These are phyloP conservation scores for Morelia viridis DNA, from an alignment of 2,797 vertebrate genomes.

Conservation along the genomic window DNA sequence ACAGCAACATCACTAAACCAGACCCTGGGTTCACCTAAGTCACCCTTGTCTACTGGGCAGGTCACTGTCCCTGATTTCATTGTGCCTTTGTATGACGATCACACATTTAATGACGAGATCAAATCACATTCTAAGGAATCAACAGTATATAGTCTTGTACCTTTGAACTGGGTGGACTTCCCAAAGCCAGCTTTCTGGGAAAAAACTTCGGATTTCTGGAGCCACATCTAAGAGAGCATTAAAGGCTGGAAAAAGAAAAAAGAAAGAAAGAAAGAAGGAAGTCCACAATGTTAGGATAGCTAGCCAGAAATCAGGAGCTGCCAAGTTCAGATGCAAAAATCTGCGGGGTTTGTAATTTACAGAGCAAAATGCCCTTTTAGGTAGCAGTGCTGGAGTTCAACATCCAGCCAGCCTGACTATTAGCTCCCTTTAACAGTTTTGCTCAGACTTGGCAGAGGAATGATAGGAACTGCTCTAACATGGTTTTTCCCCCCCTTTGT, in stretches of 20 bases:
- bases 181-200: slow-evolving; percentile 97
- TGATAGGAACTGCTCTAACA: too few species aligned
- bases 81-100: not conserved
- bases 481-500: too few species aligned
- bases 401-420: too few species aligned
- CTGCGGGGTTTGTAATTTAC: too few species aligned
- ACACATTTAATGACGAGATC: not conserved
- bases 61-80: not conserved
- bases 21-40: not conserved
- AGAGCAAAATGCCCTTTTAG: too few species aligned
- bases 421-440: too few species aligned
- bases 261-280: not conserved
- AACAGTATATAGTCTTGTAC: slow-evolving; percentile 50
- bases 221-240: slow-evolving; percentile 67
- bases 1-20: too few species aligned
- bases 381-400: too few species aligned
- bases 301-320: not conserved
- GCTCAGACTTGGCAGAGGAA: too few species aligned
- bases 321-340: not conserved
- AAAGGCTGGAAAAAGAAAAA: slow-evolving; percentile 58
- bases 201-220: slow-evolving; percentile 84
- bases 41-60: not conserved
- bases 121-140: slow-evolving; percentile 10
- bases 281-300: not conserved
- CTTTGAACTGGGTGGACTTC: slow-evolving; percentile 80